These are phyloP conservation scores for Enteromius trimaculatus DNA, from an alignment of 2,797 vertebrate genomes.

Conservation along the genomic window DNA sequence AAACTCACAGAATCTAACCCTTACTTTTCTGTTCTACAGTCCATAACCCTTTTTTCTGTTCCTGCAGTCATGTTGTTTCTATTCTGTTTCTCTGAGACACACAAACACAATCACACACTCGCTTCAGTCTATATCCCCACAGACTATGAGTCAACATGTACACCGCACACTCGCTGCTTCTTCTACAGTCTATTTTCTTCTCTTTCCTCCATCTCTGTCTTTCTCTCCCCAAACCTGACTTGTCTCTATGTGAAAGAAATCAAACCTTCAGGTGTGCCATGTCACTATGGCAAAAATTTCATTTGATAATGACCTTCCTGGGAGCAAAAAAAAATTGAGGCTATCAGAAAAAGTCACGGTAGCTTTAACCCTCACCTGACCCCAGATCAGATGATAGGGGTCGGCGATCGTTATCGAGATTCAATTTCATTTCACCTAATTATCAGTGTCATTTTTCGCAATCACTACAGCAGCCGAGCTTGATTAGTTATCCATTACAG, in stretches of 20 bases:
- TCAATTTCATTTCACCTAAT: slow-evolving; percentile 35
- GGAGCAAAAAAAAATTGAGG: slow-evolving; percentile 25
- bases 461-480: not conserved
- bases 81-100: slow-evolving; percentile 5
- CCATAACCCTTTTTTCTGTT: slow-evolving; percentile 13
- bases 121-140: slow-evolving; percentile 18
- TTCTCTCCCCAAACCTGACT: slow-evolving; percentile 8
- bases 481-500: slow-evolving; percentile 35
- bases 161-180: not conserved
- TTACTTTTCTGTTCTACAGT: slow-evolving; percentile 26
- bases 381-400: slow-evolving; percentile 24
- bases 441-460: slow-evolving; percentile 26
- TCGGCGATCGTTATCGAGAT: not conserved
- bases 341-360: slow-evolving; percentile 38
- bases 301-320: slow-evolving; percentile 33
- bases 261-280: slow-evolving; percentile 1
- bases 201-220: slow-evolving; percentile 1
- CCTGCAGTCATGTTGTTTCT: slow-evolving; percentile 27
- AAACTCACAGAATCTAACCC: not conserved
- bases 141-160: slow-evolving; percentile 37
- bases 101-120: slow-evolving; percentile 5
- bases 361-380: slow-evolving; percentile 42
- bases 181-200: slow-evolving; percentile 7
- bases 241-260: slow-evolving; percentile 23
- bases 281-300: slow-evolving; percentile 31